phyloP scores from a whole-genome alignment of 2,888 invertebrate species.

The Coecobrya sp. region DNA sequence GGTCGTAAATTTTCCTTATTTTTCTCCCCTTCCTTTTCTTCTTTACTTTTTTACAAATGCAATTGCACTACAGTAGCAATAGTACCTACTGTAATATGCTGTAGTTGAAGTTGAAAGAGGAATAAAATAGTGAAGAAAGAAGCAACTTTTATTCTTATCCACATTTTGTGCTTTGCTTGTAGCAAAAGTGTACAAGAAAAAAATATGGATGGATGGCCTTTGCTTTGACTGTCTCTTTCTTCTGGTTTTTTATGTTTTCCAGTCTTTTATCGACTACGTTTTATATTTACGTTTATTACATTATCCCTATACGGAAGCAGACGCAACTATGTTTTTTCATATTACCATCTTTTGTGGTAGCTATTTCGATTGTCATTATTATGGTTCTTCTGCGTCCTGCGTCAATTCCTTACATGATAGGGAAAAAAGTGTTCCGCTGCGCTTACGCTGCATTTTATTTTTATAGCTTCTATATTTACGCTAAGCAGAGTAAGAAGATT shows the following conservation, averaged over 20 bases:
- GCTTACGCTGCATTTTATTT: constrained; percentile 73
- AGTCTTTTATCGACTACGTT: constrained; percentile 45
- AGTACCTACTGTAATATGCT: not conserved
- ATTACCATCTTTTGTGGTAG: constrained; percentile 46
- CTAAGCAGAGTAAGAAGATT: not conserved
- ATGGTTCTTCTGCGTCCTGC: not conserved
- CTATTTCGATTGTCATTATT: constrained; percentile 28
- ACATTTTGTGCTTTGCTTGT: not conserved
- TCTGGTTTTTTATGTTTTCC: constrained; percentile 21
- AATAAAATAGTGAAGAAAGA: not conserved
- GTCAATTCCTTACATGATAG: not conserved
- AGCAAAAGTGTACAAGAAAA: constrained; percentile 9
- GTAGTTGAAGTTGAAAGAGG: not conserved
- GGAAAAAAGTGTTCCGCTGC: constrained; percentile 70
- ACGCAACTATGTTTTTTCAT: not conserved
- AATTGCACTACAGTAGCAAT: constrained; percentile 25
- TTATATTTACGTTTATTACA: constrained; percentile 60
- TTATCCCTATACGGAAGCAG: constrained; percentile 10
- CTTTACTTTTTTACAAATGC: constrained; percentile 22
- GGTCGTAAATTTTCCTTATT: constrained; percentile 74
- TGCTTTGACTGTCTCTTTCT: constrained; percentile 40
- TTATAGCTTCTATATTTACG: constrained; percentile 59
- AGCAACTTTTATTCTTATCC: not conserved
- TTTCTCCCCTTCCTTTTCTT: constrained; percentile 18
- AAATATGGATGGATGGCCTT: constrained; percentile 47